Evolutionary conservation across 2,113 vertebrate species (phyloP).

Genomic region (Thymallus thymallus): DNA sequence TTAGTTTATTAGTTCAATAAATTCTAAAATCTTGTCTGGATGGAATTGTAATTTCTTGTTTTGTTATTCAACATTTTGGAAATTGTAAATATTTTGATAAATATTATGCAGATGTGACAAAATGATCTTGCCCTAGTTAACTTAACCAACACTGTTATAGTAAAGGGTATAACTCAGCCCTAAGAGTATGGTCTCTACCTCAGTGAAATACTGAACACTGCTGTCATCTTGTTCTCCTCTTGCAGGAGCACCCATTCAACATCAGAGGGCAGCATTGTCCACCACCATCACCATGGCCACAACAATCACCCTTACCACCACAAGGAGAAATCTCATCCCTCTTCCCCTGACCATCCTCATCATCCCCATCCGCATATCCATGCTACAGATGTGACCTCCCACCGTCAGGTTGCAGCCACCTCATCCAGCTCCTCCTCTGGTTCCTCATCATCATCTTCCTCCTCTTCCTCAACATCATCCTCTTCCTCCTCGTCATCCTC

Average conservation of each 20-base stretch:
- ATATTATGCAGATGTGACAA: no score
- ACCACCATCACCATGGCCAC: constrained; percentile 37
- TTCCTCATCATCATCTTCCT: constrained; percentile 56
- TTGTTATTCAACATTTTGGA: no score
- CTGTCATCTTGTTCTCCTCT: constrained; percentile 24
- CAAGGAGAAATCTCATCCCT: constrained; percentile 29
- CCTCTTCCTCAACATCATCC: constrained; percentile 52
- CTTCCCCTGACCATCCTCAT: constrained; percentile 35
- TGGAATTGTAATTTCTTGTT: no score
- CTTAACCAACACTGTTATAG: no score
- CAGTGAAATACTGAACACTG: neutral
- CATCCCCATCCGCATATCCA: constrained; percentile 39
- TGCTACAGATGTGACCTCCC: constrained; percentile 19
- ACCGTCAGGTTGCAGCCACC: constrained; percentile 41
- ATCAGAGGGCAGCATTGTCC: constrained; percentile 48
- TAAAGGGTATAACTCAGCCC: no score
- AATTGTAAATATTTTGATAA: no score
- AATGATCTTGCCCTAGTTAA: no score
- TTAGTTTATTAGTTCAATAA: neutral
- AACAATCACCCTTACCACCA: constrained; percentile 23
- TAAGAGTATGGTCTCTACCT: neutral
- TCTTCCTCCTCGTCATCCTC: constrained; percentile 56
- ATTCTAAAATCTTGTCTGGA: no score
- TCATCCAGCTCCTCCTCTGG: constrained; percentile 44
- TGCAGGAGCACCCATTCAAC: constrained; percentile 46